A percentile compares a stretch with the other conserved stretches of the same genome.
phyloP scores from a whole-genome alignment of 2,113 vertebrate genomes.

The Megaleporinus macrocephalus region DNA sequence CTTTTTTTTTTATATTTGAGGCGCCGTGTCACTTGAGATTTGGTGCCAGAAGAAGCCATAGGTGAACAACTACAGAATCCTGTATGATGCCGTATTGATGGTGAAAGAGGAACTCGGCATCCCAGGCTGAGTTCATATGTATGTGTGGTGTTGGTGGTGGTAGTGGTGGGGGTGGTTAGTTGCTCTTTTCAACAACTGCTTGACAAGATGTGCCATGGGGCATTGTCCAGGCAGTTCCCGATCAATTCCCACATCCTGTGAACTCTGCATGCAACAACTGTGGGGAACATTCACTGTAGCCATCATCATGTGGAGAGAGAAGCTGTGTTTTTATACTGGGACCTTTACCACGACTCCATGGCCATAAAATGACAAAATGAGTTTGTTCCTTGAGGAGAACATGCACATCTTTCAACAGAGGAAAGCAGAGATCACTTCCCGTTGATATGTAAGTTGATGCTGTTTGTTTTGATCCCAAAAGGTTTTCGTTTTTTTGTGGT shows the following conservation, averaged over 20 bases:
- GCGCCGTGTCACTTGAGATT: neutral
- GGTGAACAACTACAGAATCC: neutral
- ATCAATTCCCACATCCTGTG: slow-evolving; percentile 80
- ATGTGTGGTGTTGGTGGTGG: slow-evolving; percentile 28
- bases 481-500: neutral
- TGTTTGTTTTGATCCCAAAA: neutral
- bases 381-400: slow-evolving; percentile 5
- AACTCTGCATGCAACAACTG: slow-evolving; percentile 64
- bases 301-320: slow-evolving; percentile 12
- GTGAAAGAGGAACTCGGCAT: slow-evolving; percentile 62
- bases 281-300: slow-evolving; percentile 44
- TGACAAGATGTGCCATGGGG: slow-evolving; percentile 71
- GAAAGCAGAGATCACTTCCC: slow-evolving; percentile 52
- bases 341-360: neutral
- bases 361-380: slow-evolving; percentile 16
- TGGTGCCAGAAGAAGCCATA: slow-evolving; percentile 1
- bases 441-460: slow-evolving; percentile 68
- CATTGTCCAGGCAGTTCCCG: slow-evolving; percentile 73
- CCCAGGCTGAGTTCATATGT: slow-evolving; percentile 40
- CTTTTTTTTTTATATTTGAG: neutral
- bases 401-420: slow-evolving; percentile 34
- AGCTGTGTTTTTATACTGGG: neutral
- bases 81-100: slow-evolving; percentile 62
- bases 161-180: slow-evolving; percentile 14
- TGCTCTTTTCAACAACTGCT: slow-evolving; percentile 72